Base-by-base conservation (phyloP, 2,797 vertebrate species). In the Sebastes taczanowskii region DNA sequence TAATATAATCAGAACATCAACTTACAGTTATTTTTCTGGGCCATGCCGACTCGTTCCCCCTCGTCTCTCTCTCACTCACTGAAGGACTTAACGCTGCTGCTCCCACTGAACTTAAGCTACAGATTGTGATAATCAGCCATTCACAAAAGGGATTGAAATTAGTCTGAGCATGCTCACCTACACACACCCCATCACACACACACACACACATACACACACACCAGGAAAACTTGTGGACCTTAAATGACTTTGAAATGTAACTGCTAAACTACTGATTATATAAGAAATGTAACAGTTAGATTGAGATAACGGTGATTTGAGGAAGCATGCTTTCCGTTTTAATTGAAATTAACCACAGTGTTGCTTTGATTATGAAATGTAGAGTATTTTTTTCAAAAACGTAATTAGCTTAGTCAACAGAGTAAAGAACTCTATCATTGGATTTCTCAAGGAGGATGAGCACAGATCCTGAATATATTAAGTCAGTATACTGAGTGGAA, bases 1-100 rank as follows among this genome's bases (percentile, higher is more conserved):
- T 3, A 85, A 55, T n/a, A 63, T 53, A 79, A 84, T 74, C 46
- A 81, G 67, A 87, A 67, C 53, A 56, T 71, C 53, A 80, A 90
- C 92, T 94, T 90, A 95, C 92, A 59, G 84, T 88, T 84, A 20
- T 83, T 89, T 91, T 92, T 94, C 72, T 89, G 90, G 76, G 88
- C 90, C 94, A 95, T 96, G 90, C 35, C 59, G 88, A 86, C 79
- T 77, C 73, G 56, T 65, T 88, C 81, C 56, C 38, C 53, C 53
- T 77, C 27, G 87, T 78, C 70, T 68, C 16, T 49, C 42, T 18
- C 89, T 83, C 83, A 35, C 72, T 84, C 46, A 49, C 73, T 90
- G 78, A 82, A 76, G 53, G 69, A 83, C 81, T 87, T 83, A 84
- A 32, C 16, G 34, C 74, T 38, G 73, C 58, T 29, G 84, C 77